Conservation (phyloP, 2,113 vertebrate genomes). For the Gallinago paraguaiae region DNA sequence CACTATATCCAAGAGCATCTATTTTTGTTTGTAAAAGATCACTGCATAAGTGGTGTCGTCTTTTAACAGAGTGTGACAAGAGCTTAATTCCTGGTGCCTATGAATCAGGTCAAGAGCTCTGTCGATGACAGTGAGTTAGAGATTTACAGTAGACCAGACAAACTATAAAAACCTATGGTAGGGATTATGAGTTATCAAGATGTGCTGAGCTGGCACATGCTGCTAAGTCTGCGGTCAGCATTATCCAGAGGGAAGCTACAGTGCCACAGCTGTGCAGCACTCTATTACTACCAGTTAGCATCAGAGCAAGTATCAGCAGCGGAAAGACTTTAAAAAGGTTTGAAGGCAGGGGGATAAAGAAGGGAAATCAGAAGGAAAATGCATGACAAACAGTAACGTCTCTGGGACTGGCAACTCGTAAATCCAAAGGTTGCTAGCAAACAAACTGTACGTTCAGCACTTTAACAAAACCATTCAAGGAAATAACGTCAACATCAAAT, state of each 20-base stretch:
- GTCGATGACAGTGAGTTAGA: conserved; percentile 54
- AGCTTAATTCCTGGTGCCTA: conserved; percentile 61
- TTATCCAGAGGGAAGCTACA: conserved; percentile 30
- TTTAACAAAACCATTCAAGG: conserved; percentile 56
- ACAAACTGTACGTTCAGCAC: conserved; percentile 52
- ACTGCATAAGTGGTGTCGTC: conserved; percentile 9
- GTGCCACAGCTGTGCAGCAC: conserved; percentile 23
- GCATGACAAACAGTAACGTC: conserved; percentile 54
- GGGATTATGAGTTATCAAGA: conserved; percentile 70
- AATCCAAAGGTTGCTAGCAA: conserved; percentile 57
- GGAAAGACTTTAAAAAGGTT: conserved; percentile 47
- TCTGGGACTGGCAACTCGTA: conserved; percentile 45
- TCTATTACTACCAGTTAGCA: conserved; percentile 57
- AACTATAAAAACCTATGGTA: conserved; percentile 68
- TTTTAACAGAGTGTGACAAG: conserved; percentile 41
- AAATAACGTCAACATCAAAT: conserved; percentile 40
- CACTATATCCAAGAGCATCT: conserved; percentile 4
- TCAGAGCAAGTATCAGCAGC: background rate
- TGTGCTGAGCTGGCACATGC: conserved; percentile 70
- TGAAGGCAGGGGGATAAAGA: conserved; percentile 42
- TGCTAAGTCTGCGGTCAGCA: conserved; percentile 51
- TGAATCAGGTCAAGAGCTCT: conserved; percentile 61
- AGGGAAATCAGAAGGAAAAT: conserved; percentile 57
- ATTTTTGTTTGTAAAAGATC: conserved; percentile 40
- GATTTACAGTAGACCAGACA: conserved; percentile 67